A percentile compares a stretch with the other conserved stretches of the same genome.
Conservation (phyloP, 2,113 vertebrate species). For the Conger conger region DNA sequence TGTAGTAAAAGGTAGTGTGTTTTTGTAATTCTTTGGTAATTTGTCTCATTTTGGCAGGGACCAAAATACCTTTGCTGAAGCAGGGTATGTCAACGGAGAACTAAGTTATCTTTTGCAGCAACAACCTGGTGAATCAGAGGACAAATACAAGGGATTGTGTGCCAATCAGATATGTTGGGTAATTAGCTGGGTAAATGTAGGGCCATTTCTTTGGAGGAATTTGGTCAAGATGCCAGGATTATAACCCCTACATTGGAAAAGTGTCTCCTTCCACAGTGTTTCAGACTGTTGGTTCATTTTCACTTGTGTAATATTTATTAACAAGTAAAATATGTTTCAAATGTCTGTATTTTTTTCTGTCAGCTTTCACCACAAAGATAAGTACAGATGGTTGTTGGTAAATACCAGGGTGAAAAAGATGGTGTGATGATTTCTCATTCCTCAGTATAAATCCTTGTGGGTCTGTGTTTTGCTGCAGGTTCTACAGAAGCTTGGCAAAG, state of each 20-base stretch:
- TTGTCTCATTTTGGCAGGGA: neutral
- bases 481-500: slow-evolving; percentile 95
- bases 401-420: neutral
- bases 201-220: too few species aligned
- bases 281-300: too few species aligned
- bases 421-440: neutral
- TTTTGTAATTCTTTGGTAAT: neutral
- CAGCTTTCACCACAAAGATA: neutral
- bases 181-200: too few species aligned
- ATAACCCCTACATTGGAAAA: too few species aligned
- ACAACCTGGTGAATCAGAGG: too few species aligned
- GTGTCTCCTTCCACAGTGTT: too few species aligned
- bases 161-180: too few species aligned
- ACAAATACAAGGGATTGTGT: too few species aligned
- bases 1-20: neutral
- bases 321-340: neutral
- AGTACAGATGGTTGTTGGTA: neutral
- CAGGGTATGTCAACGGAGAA: too few species aligned
- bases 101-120: too few species aligned
- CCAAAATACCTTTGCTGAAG: neutral
- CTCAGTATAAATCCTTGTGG: neutral
- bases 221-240: too few species aligned
- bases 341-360: neutral
- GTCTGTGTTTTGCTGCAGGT: slow-evolving; percentile 69
- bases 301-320: too few species aligned